Conservation (phyloP, 37 sponge, comb jelly and placozoan species). For the Ianthella basta region DNA sequence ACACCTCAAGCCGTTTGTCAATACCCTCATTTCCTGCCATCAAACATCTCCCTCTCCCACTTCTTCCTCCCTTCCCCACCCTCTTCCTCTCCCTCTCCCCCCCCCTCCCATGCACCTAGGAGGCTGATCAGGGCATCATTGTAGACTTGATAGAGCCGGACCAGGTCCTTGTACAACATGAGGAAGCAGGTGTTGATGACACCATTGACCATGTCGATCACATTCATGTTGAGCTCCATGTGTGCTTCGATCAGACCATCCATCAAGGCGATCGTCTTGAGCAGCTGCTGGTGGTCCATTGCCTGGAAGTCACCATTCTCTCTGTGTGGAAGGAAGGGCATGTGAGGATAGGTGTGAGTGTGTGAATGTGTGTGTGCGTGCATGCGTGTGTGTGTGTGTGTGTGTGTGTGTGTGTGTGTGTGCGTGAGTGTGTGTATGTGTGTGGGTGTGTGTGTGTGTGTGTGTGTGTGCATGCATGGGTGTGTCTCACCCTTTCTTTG, state of each 20-base stretch:
- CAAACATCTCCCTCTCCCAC: too few relatives aligned
- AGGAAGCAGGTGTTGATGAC: slow-evolving; percentile 89
- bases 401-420: not conserved
- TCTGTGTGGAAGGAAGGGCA: not conserved
- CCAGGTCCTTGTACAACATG: slow-evolving; percentile 85
- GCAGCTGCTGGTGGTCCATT: not conserved
- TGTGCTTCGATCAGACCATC: slow-evolving; percentile 37
- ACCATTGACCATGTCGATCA: slow-evolving; percentile 81
- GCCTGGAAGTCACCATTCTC: slow-evolving; percentile 10
- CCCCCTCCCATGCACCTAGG: slow-evolving; percentile 47
- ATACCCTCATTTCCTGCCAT: too few relatives aligned
- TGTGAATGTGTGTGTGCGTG: too few relatives aligned
- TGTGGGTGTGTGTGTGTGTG: too few relatives aligned
- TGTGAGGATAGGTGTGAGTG: not conserved
- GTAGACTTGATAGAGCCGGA: slow-evolving; percentile 79
- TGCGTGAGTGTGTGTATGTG: too few relatives aligned
- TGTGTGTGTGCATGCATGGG: too few relatives aligned
- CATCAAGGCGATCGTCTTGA: not conserved
- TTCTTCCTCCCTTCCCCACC: not conserved
- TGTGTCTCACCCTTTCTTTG: slow-evolving; percentile 6
- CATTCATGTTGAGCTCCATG: slow-evolving; percentile 63
- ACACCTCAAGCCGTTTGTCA: not conserved
- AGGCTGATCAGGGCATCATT: slow-evolving; percentile 86
- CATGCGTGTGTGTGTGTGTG: too few relatives aligned
- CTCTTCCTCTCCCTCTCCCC: not conserved